Evolutionary conservation across 1,140 invertebrate genomes (phyloP).

Genomic region (Bombus polaris): DNA sequence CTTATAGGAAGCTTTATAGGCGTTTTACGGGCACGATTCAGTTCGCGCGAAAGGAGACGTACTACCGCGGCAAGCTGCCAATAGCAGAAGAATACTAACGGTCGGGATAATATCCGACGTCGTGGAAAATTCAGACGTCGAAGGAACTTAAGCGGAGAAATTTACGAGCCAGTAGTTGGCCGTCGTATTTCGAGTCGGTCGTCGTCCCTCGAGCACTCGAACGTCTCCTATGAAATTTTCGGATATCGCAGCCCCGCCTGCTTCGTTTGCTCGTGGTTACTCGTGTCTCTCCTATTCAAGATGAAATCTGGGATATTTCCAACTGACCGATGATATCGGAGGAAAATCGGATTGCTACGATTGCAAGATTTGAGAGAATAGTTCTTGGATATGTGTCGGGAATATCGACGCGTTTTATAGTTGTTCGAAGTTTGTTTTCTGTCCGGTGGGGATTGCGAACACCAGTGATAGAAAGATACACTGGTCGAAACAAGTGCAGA

Average conservation of each 20-base stretch:
- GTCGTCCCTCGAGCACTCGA: background rate
- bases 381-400: background rate
- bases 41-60: conserved; percentile 2
- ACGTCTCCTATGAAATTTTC: conserved; percentile 11
- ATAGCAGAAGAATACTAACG: conserved; percentile 24
- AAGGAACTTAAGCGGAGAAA: background rate
- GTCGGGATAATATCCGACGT: conserved; percentile 38
- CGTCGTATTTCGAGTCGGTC: background rate
- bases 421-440: background rate
- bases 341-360: background rate
- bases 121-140: conserved; percentile 42
- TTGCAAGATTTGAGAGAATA: background rate
- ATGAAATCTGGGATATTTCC: conserved; percentile 9
- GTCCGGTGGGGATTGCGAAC: no score
- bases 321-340: background rate
- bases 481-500: background rate
- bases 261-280: background rate
- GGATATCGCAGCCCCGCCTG: background rate
- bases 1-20: conserved; percentile 12
- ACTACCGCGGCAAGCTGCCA: conserved; percentile 12
- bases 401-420: background rate
- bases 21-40: conserved; percentile 23
- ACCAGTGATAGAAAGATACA: background rate
- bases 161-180: conserved; percentile 37
- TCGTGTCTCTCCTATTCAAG: background rate